Conservation (phyloP, 1,140 invertebrate genomes). For the Hestina assimilis region DNA sequence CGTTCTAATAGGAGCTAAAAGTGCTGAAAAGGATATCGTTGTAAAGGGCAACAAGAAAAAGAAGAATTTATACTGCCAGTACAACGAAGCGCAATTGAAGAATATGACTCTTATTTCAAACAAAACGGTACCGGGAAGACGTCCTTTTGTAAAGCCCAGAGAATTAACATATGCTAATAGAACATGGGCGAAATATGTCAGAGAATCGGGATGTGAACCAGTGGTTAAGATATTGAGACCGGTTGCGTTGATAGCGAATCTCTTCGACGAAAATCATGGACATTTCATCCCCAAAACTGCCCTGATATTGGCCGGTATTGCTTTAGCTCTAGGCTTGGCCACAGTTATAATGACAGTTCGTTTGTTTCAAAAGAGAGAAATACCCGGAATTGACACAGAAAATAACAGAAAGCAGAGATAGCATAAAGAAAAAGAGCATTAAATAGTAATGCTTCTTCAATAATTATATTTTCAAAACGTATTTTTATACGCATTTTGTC, state of each 20-base stretch:
- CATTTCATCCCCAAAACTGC: slow-evolving; percentile 32
- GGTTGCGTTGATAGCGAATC: slow-evolving; percentile 51
- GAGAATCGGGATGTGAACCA: slow-evolving; percentile 83
- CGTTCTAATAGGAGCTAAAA: slow-evolving; percentile 82
- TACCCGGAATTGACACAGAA: slow-evolving; percentile 43
- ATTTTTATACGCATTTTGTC: slow-evolving; percentile 1
- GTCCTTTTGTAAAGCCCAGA: slow-evolving; percentile 79
- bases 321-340: slow-evolving; percentile 45
- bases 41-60: slow-evolving; percentile 81
- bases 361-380: slow-evolving; percentile 42
- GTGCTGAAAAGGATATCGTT: slow-evolving; percentile 79
- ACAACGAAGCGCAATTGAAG: slow-evolving; percentile 80
- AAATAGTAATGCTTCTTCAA: neutral
- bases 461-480: slow-evolving; percentile 7
- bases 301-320: slow-evolving; percentile 40
- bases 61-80: slow-evolving; percentile 82
- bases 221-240: slow-evolving; percentile 73
- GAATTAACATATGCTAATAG: slow-evolving; percentile 80
- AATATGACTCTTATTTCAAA: slow-evolving; percentile 74
- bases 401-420: slow-evolving; percentile 59
- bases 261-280: slow-evolving; percentile 33
- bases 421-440: slow-evolving; percentile 8
- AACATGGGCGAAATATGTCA: slow-evolving; percentile 86
- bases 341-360: slow-evolving; percentile 58
- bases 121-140: slow-evolving; percentile 74